Conservation (phyloP, 2,888 invertebrate species). For the Napeogenes inachia region DNA sequence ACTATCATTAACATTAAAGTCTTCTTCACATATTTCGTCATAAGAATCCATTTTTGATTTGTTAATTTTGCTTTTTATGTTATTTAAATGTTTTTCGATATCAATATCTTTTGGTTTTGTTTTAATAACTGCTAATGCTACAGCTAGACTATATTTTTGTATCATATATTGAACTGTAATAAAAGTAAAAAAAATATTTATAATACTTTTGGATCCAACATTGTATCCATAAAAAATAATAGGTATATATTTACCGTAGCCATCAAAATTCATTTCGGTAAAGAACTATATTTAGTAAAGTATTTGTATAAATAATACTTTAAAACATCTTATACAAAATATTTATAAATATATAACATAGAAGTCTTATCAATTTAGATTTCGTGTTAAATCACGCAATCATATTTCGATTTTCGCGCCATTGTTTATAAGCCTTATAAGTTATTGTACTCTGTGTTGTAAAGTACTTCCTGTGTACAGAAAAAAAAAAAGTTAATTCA, state of each 20-base stretch:
- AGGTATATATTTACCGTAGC: slow-evolving; percentile 18
- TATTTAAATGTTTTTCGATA: slow-evolving; percentile 19
- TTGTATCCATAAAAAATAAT: neutral
- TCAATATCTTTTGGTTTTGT: slow-evolving; percentile 26
- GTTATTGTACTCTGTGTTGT: no score
- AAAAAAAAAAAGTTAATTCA: no score
- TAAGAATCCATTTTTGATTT: slow-evolving; percentile 15
- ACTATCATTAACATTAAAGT: slow-evolving; percentile 24
- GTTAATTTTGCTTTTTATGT: slow-evolving; percentile 18
- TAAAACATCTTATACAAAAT: neutral
- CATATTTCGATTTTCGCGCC: neutral
- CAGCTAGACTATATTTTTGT: slow-evolving; percentile 29
- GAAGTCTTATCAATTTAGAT: neutral
- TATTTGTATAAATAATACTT: neutral
- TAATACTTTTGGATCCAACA: neutral
- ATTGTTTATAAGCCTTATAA: neutral
- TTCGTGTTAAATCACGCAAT: neutral
- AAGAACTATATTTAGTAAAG: neutral
- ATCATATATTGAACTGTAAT: slow-evolving; percentile 25
- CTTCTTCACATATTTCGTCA: slow-evolving; percentile 24
- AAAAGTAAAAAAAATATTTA: neutral
- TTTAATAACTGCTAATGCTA: slow-evolving; percentile 28
- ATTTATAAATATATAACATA: neutral
- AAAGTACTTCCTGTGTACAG: no score
- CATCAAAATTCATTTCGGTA: slow-evolving; percentile 20